Evolutionary conservation across 2,797 vertebrate genomes (phyloP).

Genomic region (Spheniscus humboldti): DNA sequence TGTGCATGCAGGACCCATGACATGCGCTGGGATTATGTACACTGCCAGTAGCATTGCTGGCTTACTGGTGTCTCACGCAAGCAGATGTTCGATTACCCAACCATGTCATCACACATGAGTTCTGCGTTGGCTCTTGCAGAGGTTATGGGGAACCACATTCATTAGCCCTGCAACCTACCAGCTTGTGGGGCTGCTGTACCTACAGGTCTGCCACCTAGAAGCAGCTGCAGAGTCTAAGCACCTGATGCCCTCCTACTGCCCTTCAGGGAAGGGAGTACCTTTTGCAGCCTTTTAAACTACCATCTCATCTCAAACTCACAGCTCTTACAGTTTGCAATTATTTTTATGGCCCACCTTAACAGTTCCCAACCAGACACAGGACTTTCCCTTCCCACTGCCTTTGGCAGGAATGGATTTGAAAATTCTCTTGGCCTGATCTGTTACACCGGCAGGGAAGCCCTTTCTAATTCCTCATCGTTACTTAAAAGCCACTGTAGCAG

Average conservation of each 20-base stretch:
- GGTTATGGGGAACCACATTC: background rate
- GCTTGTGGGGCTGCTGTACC: background rate
- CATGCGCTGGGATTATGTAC: accelerated
- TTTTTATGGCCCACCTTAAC: background rate
- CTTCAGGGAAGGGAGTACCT: background rate
- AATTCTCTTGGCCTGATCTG: background rate
- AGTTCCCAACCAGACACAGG: accelerated
- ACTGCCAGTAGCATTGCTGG: background rate
- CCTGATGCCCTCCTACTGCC: background rate
- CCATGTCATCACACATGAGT: accelerated
- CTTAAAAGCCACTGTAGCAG: background rate
- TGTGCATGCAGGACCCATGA: accelerated
- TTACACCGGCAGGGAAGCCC: background rate
- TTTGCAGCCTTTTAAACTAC: background rate
- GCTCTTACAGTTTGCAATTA: background rate
- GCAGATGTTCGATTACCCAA: no score
- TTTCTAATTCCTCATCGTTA: background rate
- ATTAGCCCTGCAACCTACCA: background rate
- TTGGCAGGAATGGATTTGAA: background rate
- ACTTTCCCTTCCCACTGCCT: background rate
- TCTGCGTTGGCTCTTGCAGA: background rate
- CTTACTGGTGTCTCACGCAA: background rate
- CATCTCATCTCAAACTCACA: background rate
- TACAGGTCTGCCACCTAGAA: background rate
- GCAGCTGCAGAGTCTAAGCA: background rate